Evolutionary conservation across 2,888 invertebrate species (phyloP), one percentile per base, ranked within the genome.

Genomic region (Lochmaea crataegi): DNA sequence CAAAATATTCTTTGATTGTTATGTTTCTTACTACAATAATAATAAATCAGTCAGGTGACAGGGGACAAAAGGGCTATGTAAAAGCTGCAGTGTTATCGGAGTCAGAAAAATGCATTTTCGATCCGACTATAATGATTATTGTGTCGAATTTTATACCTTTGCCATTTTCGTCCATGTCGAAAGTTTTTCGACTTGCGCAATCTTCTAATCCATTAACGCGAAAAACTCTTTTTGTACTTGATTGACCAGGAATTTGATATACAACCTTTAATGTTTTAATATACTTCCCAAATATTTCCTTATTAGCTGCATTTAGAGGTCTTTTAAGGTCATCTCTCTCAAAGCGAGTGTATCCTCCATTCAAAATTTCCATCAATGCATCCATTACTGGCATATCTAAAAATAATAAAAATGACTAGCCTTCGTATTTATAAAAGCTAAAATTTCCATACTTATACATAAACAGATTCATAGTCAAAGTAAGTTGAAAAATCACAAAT

Each of bases 1-100:
- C 22, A 75, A 87, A 91, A 80, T 91, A 91, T 2, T 87, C 76
- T 9, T 83, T 81, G 0, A 93, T 88, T 0, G 89, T 89, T 3
- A 87, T 78, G 22, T 11, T 6, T 38, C 14, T 60, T 10, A 38
- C 60, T 60, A n/a, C n/a, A 60, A 60, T 26, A 60, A 22, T 58
- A 5, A 38, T 16, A 32, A 22, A 22, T 14, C 22, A 57, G 14
- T 32, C 0, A 32, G 7, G 7, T 32, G 32, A 6, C 7, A 32
- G 7, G 7, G 7, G 32, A 32, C 7, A 32, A 6, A 32, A 32
- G 2, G 5, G 26, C 2, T 26, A 26, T 26, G 26, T 26, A 26
- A 26, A 26, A 26, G 26, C 26, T 26, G 26, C 26, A 26, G 26
- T 22, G 22, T 22, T 22, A 22, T 22, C 22, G 22, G 22, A 22